These are phyloP conservation scores for Bubo bubo DNA, from an alignment of 2,113 vertebrate genomes.

Conservation along the genomic window DNA sequence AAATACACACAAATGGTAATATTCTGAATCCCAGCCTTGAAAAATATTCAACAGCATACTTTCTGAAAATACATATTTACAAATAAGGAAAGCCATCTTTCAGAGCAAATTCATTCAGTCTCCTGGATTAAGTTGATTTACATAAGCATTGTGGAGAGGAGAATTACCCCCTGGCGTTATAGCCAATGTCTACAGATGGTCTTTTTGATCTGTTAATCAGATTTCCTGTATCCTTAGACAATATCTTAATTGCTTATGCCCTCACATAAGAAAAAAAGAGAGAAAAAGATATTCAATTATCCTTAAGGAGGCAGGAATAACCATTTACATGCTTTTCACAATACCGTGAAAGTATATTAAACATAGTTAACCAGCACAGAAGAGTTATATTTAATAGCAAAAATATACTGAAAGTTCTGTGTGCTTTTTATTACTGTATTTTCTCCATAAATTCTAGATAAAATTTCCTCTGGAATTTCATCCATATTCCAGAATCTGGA, in stretches of 20 bases:
- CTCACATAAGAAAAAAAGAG: not conserved
- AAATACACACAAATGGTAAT: not conserved
- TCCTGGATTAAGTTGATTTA: constrained; percentile 14
- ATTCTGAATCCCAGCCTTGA: not conserved
- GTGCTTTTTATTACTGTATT: not conserved
- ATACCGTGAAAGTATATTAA: not conserved
- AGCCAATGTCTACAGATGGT: constrained; percentile 12
- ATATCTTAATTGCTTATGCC: constrained; percentile 15
- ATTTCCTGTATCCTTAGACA: not conserved
- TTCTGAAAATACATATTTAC: constrained; percentile 20
- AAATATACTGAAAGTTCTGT: not conserved
- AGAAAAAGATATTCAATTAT: not conserved
- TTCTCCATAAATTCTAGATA: not conserved
- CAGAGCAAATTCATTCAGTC: not conserved
- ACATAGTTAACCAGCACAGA: not conserved
- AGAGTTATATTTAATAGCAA: not conserved
- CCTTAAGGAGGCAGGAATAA: not conserved
- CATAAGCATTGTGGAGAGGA: not conserved
- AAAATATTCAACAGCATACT: not conserved
- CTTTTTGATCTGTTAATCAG: constrained; percentile 44
- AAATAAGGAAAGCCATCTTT: not conserved
- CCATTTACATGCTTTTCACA: not conserved
- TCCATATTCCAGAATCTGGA: not conserved
- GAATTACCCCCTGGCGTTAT: not conserved
- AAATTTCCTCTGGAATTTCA: not conserved